These are phyloP conservation scores for Hippocampus zosterae DNA, from an alignment of 2,113 vertebrate genomes.

Conservation along the genomic window DNA sequence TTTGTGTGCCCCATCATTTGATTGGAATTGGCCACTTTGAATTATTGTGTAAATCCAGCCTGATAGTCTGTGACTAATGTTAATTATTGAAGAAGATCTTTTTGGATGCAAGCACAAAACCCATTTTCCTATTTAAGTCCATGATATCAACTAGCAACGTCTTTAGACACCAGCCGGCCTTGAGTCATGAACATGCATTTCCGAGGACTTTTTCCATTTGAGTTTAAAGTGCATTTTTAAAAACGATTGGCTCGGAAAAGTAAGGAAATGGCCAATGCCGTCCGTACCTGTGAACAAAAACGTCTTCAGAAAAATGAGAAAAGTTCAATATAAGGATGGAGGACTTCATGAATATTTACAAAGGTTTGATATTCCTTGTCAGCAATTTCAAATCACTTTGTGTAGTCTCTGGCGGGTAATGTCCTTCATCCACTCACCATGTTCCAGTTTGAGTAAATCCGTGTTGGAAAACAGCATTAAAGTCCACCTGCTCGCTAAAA, in stretches of 20 bases:
- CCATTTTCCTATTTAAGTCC: neutral
- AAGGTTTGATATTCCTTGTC: constrained; percentile 6
- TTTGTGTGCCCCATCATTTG: neutral
- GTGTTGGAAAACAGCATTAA: constrained; percentile 10
- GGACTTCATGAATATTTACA: neutral
- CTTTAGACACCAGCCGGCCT: constrained; percentile 14
- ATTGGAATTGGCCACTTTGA: neutral
- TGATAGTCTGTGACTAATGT: neutral
- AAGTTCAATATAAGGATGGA: neutral
- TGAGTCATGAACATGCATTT: constrained; percentile 6
- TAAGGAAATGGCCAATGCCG: neutral
- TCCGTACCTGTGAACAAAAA: constrained; percentile 6
- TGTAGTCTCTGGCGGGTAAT: constrained; percentile 6
- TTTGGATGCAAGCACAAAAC: neutral
- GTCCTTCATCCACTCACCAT: constrained; percentile 6
- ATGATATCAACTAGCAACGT: neutral
- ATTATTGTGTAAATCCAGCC: neutral
- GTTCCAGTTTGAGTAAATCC: constrained; percentile 7
- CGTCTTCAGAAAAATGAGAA: constrained; percentile 10
- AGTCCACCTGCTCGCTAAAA: constrained; percentile 23
- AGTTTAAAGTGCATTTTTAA: constrained; percentile 51
- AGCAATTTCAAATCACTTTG: constrained; percentile 14
- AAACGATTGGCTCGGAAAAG: constrained; percentile 21
- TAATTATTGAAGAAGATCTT: neutral
- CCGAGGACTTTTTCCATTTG: constrained; percentile 9